These are phyloP conservation scores for Amphipoea lucens DNA, from an alignment of 2,888 invertebrate species.

Conservation along the genomic window DNA sequence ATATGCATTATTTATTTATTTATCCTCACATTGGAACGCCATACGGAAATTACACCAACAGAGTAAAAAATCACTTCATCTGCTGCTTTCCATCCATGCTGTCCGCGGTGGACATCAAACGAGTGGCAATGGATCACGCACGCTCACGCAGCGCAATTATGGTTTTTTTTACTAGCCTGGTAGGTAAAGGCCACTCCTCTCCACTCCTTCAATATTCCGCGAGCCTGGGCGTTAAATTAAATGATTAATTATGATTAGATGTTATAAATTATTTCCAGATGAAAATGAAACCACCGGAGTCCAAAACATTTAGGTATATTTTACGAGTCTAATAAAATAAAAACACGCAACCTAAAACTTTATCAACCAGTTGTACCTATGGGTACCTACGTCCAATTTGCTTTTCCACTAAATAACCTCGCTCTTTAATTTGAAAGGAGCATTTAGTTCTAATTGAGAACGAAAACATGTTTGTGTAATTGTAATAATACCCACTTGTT, in stretches of 20 bases:
- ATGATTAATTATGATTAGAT: not conserved
- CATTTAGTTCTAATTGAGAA: conserved; percentile 58
- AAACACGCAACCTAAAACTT: not conserved
- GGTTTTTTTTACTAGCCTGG: no score
- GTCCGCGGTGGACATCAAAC: no score
- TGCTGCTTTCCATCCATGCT: no score
- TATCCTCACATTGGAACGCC: no score
- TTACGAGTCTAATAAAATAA: no score
- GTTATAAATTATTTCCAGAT: not conserved
- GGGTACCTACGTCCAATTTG: conserved; percentile 18
- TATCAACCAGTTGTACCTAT: conserved; percentile 37
- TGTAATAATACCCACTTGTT: not conserved
- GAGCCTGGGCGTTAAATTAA: not conserved
- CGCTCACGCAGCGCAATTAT: no score
- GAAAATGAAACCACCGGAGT: not conserved
- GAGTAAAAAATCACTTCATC: no score
- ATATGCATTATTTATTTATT: not conserved
- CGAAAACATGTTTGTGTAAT: conserved; percentile 45
- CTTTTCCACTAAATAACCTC: conserved; percentile 44
- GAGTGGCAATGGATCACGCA: no score
- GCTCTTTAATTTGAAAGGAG: conserved; percentile 53
- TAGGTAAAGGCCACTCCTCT: not conserved
- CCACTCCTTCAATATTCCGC: not conserved
- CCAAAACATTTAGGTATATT: not conserved
- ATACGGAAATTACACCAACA: no score